phyloP scores from a whole-genome alignment of 1,140 invertebrate genomes.

The Drosophila busckii region DNA sequence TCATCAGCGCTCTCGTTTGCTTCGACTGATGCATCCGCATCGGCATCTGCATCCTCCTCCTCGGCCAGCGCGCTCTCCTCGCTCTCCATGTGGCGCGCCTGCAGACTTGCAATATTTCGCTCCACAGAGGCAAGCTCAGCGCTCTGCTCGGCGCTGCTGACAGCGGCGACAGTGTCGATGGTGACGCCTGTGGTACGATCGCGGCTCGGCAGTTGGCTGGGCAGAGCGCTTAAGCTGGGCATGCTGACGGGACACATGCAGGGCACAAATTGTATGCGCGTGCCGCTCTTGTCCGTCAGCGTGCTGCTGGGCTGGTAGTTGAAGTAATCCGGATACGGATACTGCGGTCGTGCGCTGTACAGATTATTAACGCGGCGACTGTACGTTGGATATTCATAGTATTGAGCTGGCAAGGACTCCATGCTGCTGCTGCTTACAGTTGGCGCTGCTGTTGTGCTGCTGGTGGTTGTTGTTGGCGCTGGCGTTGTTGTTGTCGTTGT shows the following conservation, averaged over 20 bases:
- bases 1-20: conserved; percentile 1
- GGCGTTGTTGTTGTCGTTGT: conserved; percentile 32
- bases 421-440: neutral
- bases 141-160: neutral
- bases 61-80: conserved; percentile 28
- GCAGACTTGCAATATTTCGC: conserved; percentile 7
- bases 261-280: conserved; percentile 68
- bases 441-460: conserved; percentile 24
- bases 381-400: conserved; percentile 61
- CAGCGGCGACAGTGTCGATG: neutral
- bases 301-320: conserved; percentile 52
- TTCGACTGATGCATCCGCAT: neutral
- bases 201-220: conserved; percentile 9
- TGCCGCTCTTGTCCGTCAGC: conserved; percentile 24
- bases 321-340: conserved; percentile 76
- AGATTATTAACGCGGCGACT: conserved; percentile 60
- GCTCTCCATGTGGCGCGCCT: conserved; percentile 54
- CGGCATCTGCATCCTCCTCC: conserved; percentile 12
- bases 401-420: neutral
- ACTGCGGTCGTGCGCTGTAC: conserved; percentile 61
- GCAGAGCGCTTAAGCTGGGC: conserved; percentile 24
- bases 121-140: neutral
- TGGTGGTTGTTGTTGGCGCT: conserved; percentile 13
- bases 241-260: conserved; percentile 75
- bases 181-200: conserved; percentile 23